A percentile compares a stretch with the other conserved stretches of the same genome.
Evolutionary conservation across 2,113 vertebrate species (phyloP).

Genomic region (Andinoacara biseriatus): DNA sequence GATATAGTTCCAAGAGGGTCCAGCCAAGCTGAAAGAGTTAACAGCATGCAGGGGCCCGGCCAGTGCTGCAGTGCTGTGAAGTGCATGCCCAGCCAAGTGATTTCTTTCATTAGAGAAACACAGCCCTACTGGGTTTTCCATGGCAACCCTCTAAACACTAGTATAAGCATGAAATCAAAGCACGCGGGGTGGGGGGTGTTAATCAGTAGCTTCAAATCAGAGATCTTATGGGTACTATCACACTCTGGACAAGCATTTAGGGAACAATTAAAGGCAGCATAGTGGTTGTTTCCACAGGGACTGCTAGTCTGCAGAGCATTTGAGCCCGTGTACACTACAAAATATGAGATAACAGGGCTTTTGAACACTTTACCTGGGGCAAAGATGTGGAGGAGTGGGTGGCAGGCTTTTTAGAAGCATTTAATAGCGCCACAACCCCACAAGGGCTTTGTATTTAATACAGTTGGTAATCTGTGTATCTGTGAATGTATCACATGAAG

Average conservation of each 20-base stretch:
- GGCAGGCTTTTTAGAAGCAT: not conserved
- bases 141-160: constrained; percentile 54
- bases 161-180: constrained; percentile 51
- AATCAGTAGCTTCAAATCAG: constrained; percentile 47
- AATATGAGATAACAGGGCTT: constrained; percentile 10
- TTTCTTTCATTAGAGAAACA: constrained; percentile 58
- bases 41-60: constrained; percentile 7
- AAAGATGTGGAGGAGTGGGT: not conserved
- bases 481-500: not conserved
- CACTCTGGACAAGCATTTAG: constrained; percentile 30
- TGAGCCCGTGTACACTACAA: not conserved
- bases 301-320: not conserved
- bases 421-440: not conserved
- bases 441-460: not conserved
- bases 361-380: not conserved
- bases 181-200: constrained; percentile 21
- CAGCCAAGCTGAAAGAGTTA: constrained; percentile 31
- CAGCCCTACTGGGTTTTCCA: constrained; percentile 39
- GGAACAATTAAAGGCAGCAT: constrained; percentile 43
- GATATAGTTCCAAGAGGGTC: not conserved
- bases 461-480: not conserved
- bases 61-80: constrained; percentile 42
- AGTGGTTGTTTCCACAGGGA: constrained; percentile 51
- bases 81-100: constrained; percentile 37
- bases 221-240: constrained; percentile 25